phyloP scores from a whole-genome alignment of 2,113 vertebrate species.

The Laticauda laticaudata region DNA sequence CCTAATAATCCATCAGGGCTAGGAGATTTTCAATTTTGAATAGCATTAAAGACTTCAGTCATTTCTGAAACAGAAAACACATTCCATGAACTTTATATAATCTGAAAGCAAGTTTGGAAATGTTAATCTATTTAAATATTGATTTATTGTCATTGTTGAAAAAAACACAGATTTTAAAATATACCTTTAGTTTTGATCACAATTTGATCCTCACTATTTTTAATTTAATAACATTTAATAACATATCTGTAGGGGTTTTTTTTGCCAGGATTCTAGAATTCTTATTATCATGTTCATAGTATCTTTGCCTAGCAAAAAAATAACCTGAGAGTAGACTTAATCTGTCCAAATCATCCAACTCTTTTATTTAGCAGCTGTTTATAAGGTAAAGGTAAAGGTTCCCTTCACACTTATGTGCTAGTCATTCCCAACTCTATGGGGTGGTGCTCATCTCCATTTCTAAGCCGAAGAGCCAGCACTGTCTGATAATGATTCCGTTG shows the following conservation, averaged over 20 bases:
- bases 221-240: not conserved
- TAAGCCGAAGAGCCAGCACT: no score
- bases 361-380: not conserved
- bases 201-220: not conserved
- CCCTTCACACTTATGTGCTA: no score
- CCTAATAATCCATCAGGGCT: not conserved
- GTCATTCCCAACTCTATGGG: no score
- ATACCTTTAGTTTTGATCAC: not conserved
- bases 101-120: not conserved
- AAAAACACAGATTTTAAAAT: not conserved
- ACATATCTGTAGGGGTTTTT: not conserved
- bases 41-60: not conserved
- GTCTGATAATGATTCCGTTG: no score
- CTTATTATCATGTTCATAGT: not conserved
- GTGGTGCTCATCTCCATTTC: no score
- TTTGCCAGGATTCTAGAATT: not conserved
- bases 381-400: no score
- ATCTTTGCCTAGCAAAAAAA: not conserved
- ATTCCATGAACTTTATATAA: not conserved
- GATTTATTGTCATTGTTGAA: not conserved
- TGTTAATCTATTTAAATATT: not conserved
- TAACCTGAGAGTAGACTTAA: not conserved
- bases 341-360: not conserved
- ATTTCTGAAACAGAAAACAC: not conserved
- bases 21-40: not conserved